Base-by-base conservation (phyloP, 2,888 invertebrate species). In the Chironomus riparius region DNA sequence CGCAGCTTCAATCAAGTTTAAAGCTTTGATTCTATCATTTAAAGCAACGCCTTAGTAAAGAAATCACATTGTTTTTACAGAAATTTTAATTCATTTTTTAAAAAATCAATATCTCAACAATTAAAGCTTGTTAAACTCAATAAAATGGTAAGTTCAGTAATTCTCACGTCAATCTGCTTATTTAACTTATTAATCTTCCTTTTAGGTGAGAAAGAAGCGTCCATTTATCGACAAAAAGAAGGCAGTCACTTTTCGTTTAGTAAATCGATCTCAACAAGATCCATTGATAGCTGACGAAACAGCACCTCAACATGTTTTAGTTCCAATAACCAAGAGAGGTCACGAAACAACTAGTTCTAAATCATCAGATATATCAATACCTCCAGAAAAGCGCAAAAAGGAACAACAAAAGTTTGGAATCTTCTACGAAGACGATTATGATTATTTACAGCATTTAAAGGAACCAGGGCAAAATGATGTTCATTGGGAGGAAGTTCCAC, bases 181-280 rank as follows among this genome's bases (percentile, higher is more conserved):
- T 38, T 10, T 38, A 10, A 38, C 2, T 15, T 1, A 15, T 2
- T 12, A 4, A 15, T 2, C 24, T 0, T 71, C 12, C 3, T 12
- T 85, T 76, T 82, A 89, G 89, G 88, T 89, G 62, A 90, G 89
- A 81, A 88, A 90, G 77, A 89, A 88, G 81, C 92, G 89, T 83
- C 91, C 90, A 81, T 97, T 97, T 81, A 95, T 98, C 80, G 93
- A 97, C 82, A 93, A 93, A 80, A 96, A 96, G 82, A 92, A 92
- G 81, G 90, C 96, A 0, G 92, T 95, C 22, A 95, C 94, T 0
- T 98, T 97, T 82, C 92, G 93, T 81, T 84, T 98, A 78, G 95
- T 97, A 1, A 95, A 97, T 82, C 88, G 98, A 81, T 96, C 96
- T 81, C 97, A 97, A 83, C 90, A 90, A 80, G 98, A 98, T 88